phyloP scores from a whole-genome alignment of 2,797 vertebrate genomes.

The Amblyopsis hoosieri region DNA sequence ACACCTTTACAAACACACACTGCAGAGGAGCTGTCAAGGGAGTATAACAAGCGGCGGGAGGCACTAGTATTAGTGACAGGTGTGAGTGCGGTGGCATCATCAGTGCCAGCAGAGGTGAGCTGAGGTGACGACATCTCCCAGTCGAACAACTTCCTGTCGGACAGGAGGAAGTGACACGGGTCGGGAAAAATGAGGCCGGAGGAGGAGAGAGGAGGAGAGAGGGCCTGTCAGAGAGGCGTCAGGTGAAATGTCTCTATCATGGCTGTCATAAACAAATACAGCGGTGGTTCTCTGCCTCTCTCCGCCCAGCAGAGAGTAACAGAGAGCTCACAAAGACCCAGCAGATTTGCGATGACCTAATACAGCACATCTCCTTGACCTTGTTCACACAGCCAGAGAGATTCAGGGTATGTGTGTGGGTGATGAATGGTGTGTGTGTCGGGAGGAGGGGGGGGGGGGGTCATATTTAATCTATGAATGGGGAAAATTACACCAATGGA shows the following conservation, averaged over 20 bases:
- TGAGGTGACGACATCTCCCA: neutral
- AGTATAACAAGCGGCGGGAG: neutral
- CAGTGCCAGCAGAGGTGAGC: conserved; percentile 22
- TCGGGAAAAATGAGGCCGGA: conserved; percentile 24
- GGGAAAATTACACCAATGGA: conserved; percentile 43
- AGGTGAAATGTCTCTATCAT: conserved; percentile 43
- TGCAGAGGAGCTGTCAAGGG: neutral
- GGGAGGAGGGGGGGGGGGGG: conserved; percentile 27
- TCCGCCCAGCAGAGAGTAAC: conserved; percentile 80
- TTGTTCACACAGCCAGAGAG: conserved; percentile 90
- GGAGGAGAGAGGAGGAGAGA: neutral
- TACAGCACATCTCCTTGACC: conserved; percentile 88
- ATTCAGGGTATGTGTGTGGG: conserved; percentile 88
- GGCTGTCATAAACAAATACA: conserved; percentile 22
- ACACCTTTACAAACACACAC: neutral
- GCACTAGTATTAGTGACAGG: conserved; percentile 31
- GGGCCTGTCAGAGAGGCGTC: conserved; percentile 9
- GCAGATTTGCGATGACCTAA: conserved; percentile 96
- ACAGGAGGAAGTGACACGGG: conserved; percentile 42
- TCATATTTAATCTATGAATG: conserved; percentile 33
- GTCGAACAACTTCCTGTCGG: conserved; percentile 25
- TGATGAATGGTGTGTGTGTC: conserved; percentile 95
- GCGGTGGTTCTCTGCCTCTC: conserved; percentile 2
- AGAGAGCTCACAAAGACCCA: conserved; percentile 96
- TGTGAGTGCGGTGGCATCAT: conserved; percentile 21